Evolutionary conservation across 1,140 invertebrate species (phyloP).

Genomic region (Solenopsis fugax): DNA sequence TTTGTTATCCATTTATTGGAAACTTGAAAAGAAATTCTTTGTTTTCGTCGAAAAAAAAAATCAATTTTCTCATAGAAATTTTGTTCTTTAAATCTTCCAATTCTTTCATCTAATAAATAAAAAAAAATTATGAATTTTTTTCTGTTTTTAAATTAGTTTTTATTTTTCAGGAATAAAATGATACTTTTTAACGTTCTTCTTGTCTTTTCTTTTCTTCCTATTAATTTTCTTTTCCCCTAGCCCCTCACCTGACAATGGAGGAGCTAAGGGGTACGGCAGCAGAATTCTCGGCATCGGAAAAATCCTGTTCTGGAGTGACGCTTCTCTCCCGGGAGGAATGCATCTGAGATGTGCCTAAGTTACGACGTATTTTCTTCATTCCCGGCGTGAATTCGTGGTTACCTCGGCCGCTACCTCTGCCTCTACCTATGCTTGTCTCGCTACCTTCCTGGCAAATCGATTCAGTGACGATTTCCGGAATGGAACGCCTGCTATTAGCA

Average conservation of each 20-base stretch:
- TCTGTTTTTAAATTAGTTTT: slow-evolving; percentile 4
- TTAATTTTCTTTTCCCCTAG: neutral
- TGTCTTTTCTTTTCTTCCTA: neutral
- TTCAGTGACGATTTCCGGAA: slow-evolving; percentile 61
- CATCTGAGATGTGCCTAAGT: neutral
- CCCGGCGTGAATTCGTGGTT: neutral
- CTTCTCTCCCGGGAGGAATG: slow-evolving; percentile 25
- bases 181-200: neutral
- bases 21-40: neutral
- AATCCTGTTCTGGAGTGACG: slow-evolving; percentile 43
- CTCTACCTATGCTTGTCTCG: slow-evolving; percentile 49
- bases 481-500: neutral
- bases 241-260: slow-evolving; percentile 11
- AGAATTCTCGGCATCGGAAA: slow-evolving; percentile 9
- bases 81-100: neutral
- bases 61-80: too few species aligned
- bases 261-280: neutral
- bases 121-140: slow-evolving; percentile 10
- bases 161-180: neutral
- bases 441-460: slow-evolving; percentile 61
- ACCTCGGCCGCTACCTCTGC: slow-evolving; percentile 30
- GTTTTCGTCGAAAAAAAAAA: too few species aligned
- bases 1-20: neutral
- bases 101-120: neutral
- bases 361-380: slow-evolving; percentile 49